Evolutionary conservation across 1,140 invertebrate genomes (phyloP), one percentile per base, ranked within the genome.

Genomic region (Elysia chlorotica): DNA sequence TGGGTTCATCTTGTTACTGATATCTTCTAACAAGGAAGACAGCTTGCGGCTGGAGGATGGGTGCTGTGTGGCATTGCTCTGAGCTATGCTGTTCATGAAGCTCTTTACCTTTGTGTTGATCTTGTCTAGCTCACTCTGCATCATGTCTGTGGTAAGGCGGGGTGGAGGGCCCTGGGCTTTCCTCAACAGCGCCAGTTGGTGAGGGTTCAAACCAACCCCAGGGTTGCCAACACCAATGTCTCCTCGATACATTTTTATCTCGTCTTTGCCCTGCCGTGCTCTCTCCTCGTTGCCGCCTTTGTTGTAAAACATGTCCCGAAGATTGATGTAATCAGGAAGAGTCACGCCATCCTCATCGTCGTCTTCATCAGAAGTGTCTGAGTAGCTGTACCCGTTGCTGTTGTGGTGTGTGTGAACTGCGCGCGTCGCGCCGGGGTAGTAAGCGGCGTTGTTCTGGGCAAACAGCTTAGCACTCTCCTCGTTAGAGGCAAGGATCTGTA

Each of bases 31-130:
- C n/a, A n/a, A n/a, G n/a, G n/a, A n/a, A n/a, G n/a, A n/a, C 23
- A 14, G 25, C 23, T 63, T 33, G 30, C 23, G 10, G 23, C 25
- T 63, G 33, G 21, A 19, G 23, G 10, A 4, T 38, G 23, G 1
- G 65, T 53, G 5, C 14, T 21, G 56, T 61, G 1, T 28, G 30
- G 76, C 21, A 65, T 76, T 25, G 31, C 28, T 2, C 28, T n/a
- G 17, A 28, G 41, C 36, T 4, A 77, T 61, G n/a, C 41, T 31
- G 17, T 74, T 66, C 19, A 80, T 61, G 67, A 84, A 82, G 31
- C 56, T 78, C 61, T 79, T 63, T 35, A 83, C 77, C 71, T 80
- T 82, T 21, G 71, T 62, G 56, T 78, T 73, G 35, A 83, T 75
- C 19, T 71, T 36, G 25, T 79, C 74, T 10, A 70, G 68, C 70